Evolutionary conservation across 2,113 vertebrate genomes (phyloP).

Genomic region (Monopterus albus): DNA sequence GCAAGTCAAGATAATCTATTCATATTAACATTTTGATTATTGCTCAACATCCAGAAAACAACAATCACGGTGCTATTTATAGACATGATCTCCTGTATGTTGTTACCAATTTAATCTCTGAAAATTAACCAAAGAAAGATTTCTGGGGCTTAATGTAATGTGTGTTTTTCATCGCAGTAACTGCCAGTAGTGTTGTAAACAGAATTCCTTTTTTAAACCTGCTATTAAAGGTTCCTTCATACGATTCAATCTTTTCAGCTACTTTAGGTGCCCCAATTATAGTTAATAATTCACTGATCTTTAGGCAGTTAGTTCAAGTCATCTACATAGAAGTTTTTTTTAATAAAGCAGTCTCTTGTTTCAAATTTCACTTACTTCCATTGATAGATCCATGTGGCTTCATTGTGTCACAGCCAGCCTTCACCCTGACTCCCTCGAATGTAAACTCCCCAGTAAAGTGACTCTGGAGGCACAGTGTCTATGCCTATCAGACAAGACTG

Average conservation of each 20-base stretch:
- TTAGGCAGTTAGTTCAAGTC: constrained; percentile 77
- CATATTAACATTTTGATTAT: constrained; percentile 27
- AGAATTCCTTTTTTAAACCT: constrained; percentile 26
- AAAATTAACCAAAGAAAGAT: background rate
- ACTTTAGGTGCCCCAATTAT: constrained; percentile 77
- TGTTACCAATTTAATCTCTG: background rate
- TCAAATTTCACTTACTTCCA: constrained; percentile 53
- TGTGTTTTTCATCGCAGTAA: background rate
- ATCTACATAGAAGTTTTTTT: constrained; percentile 75
- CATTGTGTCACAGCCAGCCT: constrained; percentile 27
- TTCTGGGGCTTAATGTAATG: constrained; percentile 1
- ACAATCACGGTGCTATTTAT: constrained; percentile 5
- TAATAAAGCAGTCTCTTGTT: constrained; percentile 68
- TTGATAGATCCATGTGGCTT: constrained; percentile 55
- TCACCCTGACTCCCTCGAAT: constrained; percentile 23
- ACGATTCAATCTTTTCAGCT: constrained; percentile 69
- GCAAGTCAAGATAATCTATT: constrained; percentile 29
- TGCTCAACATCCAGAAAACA: constrained; percentile 20
- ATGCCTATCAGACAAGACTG: constrained; percentile 40
- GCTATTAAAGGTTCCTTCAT: constrained; percentile 38
- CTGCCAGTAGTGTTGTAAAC: constrained; percentile 13
- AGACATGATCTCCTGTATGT: background rate
- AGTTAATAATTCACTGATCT: constrained; percentile 80
- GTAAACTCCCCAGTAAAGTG: constrained; percentile 49
- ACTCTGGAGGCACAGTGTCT: constrained; percentile 36